Evolutionary conservation across 1,140 invertebrate species (phyloP).

Genomic region (Lepidurus couesii): DNA sequence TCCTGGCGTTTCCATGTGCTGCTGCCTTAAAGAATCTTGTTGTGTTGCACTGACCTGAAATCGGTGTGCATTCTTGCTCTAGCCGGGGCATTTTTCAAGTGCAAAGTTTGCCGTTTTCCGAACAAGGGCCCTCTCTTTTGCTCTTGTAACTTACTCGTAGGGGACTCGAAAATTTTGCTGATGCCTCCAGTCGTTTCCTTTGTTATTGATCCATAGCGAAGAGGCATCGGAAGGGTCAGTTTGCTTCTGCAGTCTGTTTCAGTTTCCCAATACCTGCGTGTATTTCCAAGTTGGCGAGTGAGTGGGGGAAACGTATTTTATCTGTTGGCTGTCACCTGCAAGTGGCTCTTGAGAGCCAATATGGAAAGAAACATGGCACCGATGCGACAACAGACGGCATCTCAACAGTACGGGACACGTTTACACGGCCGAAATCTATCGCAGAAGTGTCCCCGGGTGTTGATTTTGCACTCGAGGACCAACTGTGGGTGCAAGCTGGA

Average conservation of each 20-base stretch:
- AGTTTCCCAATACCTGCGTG: neutral
- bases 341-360: slow-evolving; percentile 16
- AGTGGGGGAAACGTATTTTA: neutral
- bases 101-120: slow-evolving; percentile 5
- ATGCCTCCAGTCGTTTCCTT: neutral
- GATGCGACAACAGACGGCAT: slow-evolving; percentile 18
- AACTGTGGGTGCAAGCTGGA: neutral
- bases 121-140: neutral
- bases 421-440: neutral
- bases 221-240: neutral
- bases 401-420: slow-evolving; percentile 12
- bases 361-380: slow-evolving; percentile 18
- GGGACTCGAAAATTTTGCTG: neutral
- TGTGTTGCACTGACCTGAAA: slow-evolving; percentile 10
- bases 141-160: neutral
- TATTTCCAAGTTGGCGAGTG: neutral
- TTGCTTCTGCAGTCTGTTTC: neutral
- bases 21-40: slow-evolving; percentile 12
- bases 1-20: neutral
- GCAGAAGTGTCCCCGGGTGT: neutral
- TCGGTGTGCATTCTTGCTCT: neutral
- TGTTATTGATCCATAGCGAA: slow-evolving; percentile 3
- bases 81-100: neutral
- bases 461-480: slow-evolving; percentile 15
- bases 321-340: slow-evolving; percentile 17